Evolutionary conservation across 2,888 invertebrate species (phyloP).

Genomic region (Cataglyphis rosenhaueri): DNA sequence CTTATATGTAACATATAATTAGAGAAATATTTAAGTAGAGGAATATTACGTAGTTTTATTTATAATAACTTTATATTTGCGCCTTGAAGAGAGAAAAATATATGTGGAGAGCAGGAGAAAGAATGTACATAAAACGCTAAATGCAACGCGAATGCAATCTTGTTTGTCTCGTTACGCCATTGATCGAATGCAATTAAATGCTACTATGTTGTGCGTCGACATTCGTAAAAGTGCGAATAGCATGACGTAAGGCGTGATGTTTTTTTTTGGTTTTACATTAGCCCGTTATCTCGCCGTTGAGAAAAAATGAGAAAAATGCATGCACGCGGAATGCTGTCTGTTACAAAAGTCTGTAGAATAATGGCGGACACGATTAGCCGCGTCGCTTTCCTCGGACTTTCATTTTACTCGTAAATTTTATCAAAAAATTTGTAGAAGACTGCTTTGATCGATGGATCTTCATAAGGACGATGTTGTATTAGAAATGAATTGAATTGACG

Average conservation of each 20-base stretch:
- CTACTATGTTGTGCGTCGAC: conserved; percentile 30
- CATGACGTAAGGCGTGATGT: conserved; percentile 40
- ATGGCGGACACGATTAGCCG: conserved; percentile 44
- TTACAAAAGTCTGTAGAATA: conserved; percentile 62
- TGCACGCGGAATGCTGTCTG: conserved; percentile 61
- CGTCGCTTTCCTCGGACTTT: conserved; percentile 64
- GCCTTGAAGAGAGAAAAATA: conserved; percentile 23
- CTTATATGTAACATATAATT: background rate
- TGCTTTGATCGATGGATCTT: background rate
- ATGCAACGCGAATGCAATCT: conserved; percentile 28
- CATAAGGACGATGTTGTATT: background rate
- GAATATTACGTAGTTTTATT: conserved; percentile 17
- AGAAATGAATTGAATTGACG: background rate
- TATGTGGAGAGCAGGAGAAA: background rate
- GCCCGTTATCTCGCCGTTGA: background rate
- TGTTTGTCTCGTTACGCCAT: background rate
- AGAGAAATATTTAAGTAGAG: background rate
- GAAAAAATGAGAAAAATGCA: conserved; percentile 26
- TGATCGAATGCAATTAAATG: conserved; percentile 36
- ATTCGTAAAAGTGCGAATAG: conserved; percentile 20
- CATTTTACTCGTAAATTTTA: conserved; percentile 69
- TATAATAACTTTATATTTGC: background rate
- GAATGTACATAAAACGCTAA: conserved; percentile 29
- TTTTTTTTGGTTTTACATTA: conserved; percentile 34
- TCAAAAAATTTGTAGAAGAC: conserved; percentile 23